A percentile compares a stretch with the other conserved stretches of the same genome.
These are phyloP conservation scores for Gymnodraco acuticeps DNA, from an alignment of 2,797 vertebrate species.

Conservation along the genomic window DNA sequence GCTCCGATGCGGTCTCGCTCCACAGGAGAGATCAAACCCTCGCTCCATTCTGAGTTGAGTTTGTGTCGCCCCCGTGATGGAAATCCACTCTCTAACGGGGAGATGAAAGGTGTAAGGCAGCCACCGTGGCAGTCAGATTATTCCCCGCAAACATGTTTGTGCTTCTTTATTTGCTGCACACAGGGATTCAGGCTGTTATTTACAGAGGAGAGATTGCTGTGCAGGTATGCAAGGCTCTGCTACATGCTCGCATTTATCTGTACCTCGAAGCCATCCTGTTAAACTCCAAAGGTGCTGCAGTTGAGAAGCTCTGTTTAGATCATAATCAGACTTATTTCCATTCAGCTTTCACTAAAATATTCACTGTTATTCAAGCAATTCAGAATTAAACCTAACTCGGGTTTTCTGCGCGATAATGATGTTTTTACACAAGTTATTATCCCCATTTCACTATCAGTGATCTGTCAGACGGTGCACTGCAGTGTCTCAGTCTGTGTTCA, in stretches of 20 bases:
- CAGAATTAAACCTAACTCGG: not conserved
- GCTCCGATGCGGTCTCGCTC: conserved; percentile 67
- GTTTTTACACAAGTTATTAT: conserved; percentile 32
- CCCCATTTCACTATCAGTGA: conserved; percentile 52
- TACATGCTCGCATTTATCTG: conserved; percentile 34
- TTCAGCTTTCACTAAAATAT: not conserved
- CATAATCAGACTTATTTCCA: not conserved
- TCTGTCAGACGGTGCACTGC: conserved; percentile 72
- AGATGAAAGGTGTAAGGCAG: conserved; percentile 76
- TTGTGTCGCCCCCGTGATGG: conserved; percentile 73
- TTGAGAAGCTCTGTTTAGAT: not conserved
- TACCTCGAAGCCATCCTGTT: conserved; percentile 27
- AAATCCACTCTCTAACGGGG: conserved; percentile 67
- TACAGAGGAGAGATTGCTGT: conserved; percentile 55
- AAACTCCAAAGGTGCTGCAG: not conserved
- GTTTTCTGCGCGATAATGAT: not conserved
- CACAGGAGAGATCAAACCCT: conserved; percentile 73
- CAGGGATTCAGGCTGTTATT: conserved; percentile 47
- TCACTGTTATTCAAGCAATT: not conserved
- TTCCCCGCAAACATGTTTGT: conserved; percentile 61
- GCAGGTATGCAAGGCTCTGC: conserved; percentile 52
- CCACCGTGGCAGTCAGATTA: conserved; percentile 67
- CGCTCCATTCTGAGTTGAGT: conserved; percentile 58
- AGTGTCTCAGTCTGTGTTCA: conserved; percentile 61
- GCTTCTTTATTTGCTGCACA: conserved; percentile 66